A percentile compares a stretch with the other conserved stretches of the same genome.
These are phyloP conservation scores for Menidia menidia DNA, from an alignment of 2,797 vertebrate species.

Conservation along the genomic window DNA sequence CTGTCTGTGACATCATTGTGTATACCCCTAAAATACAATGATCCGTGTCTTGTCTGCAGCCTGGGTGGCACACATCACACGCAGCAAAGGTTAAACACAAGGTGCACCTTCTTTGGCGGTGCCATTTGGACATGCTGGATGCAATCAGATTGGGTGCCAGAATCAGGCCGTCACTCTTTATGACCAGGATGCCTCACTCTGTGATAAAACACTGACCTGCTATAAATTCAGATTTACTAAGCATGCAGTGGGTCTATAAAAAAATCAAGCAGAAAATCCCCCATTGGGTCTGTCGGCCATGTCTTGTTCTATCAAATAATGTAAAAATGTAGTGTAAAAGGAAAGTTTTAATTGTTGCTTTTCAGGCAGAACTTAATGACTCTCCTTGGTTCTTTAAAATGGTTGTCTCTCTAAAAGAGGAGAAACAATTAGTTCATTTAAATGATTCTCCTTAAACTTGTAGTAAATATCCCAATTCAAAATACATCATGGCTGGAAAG, in stretches of 20 bases:
- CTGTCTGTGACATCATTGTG: constrained; percentile 99
- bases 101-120: constrained; percentile 84
- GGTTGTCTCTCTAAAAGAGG: not conserved
- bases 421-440: not conserved
- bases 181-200: constrained; percentile 34
- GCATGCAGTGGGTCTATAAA: constrained; percentile 55
- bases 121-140: constrained; percentile 81
- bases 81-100: constrained; percentile 86
- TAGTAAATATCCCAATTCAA: too few relatives aligned
- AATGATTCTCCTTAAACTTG: too few relatives aligned
- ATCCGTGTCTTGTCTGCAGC: constrained; percentile 94
- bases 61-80: constrained; percentile 93
- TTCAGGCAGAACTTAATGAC: too few relatives aligned
- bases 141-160: constrained; percentile 44
- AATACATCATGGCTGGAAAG: constrained; percentile 59
- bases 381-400: not conserved
- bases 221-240: constrained; percentile 43
- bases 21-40: constrained; percentile 88
- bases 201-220: constrained; percentile 52
- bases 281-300: constrained; percentile 3
- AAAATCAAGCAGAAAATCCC: constrained; percentile 34
- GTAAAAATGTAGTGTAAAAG: too few relatives aligned
- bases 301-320: too few relatives aligned
- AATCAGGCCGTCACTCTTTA: constrained; percentile 39
- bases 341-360: too few relatives aligned